Base-by-base conservation (phyloP, 2,888 invertebrate genomes). In the Chelonus formosanus region DNA sequence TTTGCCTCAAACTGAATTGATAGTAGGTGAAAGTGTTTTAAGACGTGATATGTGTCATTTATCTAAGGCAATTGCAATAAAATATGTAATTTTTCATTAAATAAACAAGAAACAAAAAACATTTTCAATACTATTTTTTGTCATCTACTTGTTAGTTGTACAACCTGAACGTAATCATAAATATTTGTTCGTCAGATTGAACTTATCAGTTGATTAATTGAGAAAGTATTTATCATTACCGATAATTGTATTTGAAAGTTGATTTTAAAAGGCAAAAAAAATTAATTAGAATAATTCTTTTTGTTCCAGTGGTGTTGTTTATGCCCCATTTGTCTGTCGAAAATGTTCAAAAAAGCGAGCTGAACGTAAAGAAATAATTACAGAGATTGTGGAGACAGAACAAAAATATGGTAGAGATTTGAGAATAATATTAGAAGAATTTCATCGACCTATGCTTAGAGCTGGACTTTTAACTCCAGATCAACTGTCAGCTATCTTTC, bases 351-450 rank as follows among this genome's bases (percentile, higher is more conserved):
- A 95, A 80, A 93, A 93, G 78, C 88, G 96, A 64, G 90, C 93
- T 5, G 97, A 97, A 82, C 89, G 97, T 63, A 95, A 96, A 80
- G 96, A 97, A 86, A 97, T 96, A 44, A 92, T 97, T 60, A 93
- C 93, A 3, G 97, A 97, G 87, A 95, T 97, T 69, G 94, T 96
- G 3, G 97, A 97, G 85, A 97, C 97, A 2, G 97, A 97, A 85
- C 92, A 96, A 80, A 97, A 96, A 80, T 97, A 97, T 81, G 96
- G 96, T 31, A 88, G 96, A 62, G 97, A 97, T 84, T 86, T 97
- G 75, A 92, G 93, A 81, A 96, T 97, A 65, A 93, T 97, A 75
- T 87, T 95, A 75, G 96, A 97, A 83, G 97, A 96, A 84, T 95
- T 96, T 83, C 94, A 94, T 82, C 91, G 93, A 78, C 97, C 97